phyloP scores from a whole-genome alignment of 35 echinoderm and acorn worm genomes.

The Lytechinus pictus region DNA sequence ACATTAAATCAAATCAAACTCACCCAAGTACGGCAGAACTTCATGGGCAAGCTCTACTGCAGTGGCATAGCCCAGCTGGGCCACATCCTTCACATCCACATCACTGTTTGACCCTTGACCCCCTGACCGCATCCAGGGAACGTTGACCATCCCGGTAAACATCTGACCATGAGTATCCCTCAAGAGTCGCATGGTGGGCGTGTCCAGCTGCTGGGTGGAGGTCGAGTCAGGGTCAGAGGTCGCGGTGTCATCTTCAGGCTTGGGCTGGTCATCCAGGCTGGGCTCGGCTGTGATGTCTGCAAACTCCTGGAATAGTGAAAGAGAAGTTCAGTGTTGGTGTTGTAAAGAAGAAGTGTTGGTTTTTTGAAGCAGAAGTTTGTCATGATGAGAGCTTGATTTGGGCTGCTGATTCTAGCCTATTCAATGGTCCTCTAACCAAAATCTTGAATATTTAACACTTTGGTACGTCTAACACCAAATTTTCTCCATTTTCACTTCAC shows the following conservation, averaged over 20 bases:
- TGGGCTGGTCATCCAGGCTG: conserved; percentile 60
- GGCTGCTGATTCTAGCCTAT: too few relatives aligned
- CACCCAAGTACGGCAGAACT: conserved; percentile 63
- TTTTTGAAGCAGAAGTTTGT: too few relatives aligned
- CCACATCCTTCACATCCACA: not conserved
- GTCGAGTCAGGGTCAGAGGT: not conserved
- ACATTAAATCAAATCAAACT: not conserved
- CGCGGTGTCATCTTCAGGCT: not conserved
- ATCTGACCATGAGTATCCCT: conserved; percentile 63
- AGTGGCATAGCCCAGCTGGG: conserved; percentile 49
- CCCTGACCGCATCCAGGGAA: conserved; percentile 29
- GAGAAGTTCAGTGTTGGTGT: not conserved
- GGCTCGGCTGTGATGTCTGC: conserved; percentile 72
- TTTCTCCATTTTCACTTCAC: too few relatives aligned
- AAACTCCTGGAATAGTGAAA: conserved; percentile 74
- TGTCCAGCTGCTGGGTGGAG: conserved; percentile 5
- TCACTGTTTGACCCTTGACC: not conserved
- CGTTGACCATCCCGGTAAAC: conserved; percentile 56
- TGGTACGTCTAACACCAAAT: too few relatives aligned
- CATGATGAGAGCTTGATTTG: too few relatives aligned
- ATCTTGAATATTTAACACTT: too few relatives aligned
- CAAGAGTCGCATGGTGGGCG: conserved; percentile 56
- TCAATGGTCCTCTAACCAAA: too few relatives aligned
- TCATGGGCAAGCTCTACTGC: conserved; percentile 39
- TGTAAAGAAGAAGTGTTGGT: too few relatives aligned